phyloP scores from a whole-genome alignment of 2,113 vertebrate species.

The Misgurnus mizolepis region DNA sequence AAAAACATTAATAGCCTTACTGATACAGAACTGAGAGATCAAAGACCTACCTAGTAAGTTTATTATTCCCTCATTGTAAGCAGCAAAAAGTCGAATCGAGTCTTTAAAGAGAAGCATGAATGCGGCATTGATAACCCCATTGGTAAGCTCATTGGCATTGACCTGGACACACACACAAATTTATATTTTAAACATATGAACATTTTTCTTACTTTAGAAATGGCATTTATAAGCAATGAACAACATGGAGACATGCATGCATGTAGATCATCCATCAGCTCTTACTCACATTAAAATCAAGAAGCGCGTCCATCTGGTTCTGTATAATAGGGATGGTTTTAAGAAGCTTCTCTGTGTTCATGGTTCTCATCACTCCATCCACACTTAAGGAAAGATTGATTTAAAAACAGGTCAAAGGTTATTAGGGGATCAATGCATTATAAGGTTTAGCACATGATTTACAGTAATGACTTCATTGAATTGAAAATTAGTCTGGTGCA shows the following conservation, averaged over 20 bases:
- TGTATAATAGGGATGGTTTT: constrained; percentile 99
- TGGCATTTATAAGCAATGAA: background rate
- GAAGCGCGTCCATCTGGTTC: constrained; percentile 98
- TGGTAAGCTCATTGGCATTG: constrained; percentile 98
- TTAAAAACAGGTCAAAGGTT: constrained; percentile 36
- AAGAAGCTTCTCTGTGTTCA: constrained; percentile 97
- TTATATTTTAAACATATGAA: background rate
- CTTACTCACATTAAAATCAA: constrained; percentile 94
- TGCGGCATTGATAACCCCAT: constrained; percentile 98
- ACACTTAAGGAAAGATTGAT: constrained; percentile 72
- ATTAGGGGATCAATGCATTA: constrained; percentile 16
- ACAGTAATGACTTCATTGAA: background rate
- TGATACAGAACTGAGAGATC: background rate
- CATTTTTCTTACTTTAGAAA: too few relatives aligned
- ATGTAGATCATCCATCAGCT: background rate
- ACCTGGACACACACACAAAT: constrained; percentile 74
- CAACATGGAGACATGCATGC: background rate
- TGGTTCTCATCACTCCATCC: constrained; percentile 97
- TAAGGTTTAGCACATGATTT: constrained; percentile 17
- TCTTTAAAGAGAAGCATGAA: constrained; percentile 99
- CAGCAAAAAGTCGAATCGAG: constrained; percentile 96
- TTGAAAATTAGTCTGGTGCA: background rate
- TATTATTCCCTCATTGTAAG: constrained; percentile 98
- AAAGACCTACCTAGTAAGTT: constrained; percentile 90
- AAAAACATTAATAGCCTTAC: too few relatives aligned